These are phyloP conservation scores for Pantherophis vulpinus DNA, from an alignment of 2,797 vertebrate genomes.

Conservation along the genomic window DNA sequence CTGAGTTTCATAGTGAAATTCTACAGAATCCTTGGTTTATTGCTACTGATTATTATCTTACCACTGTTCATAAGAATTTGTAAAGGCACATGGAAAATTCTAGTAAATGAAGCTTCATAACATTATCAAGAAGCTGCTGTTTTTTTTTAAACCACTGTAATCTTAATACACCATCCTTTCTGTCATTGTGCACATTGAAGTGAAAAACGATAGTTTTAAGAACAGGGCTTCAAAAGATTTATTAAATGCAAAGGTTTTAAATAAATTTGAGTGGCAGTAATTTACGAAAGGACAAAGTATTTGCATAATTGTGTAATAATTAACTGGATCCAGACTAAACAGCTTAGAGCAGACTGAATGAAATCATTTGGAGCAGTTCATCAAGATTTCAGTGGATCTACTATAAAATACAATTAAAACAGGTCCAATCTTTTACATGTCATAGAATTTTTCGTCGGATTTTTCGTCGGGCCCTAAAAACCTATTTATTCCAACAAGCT, in stretches of 20 bases:
- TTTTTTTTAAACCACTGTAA: background rate
- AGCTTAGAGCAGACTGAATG: background rate
- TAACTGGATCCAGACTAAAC: background rate
- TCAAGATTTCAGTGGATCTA: background rate
- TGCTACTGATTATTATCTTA: slow-evolving; percentile 29
- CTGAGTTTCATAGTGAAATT: slow-evolving; percentile 44
- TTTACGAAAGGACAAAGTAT: background rate
- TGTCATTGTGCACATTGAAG: background rate
- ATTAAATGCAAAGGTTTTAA: background rate
- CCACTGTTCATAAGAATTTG: background rate
- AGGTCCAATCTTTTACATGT: background rate
- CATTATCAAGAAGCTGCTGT: slow-evolving; percentile 36
- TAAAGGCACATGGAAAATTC: background rate
- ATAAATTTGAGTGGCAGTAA: slow-evolving; percentile 3
- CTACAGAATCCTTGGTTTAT: slow-evolving; percentile 33
- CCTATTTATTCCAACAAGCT: too few species aligned
- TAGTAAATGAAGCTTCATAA: slow-evolving; percentile 45
- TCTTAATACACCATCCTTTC: background rate
- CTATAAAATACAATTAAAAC: background rate
- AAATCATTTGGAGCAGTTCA: background rate
- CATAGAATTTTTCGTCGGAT: too few species aligned
- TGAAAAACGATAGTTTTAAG: background rate
- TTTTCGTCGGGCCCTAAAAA: too few species aligned
- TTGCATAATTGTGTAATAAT: background rate
- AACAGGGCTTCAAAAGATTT: background rate